Evolutionary conservation across 2,888 invertebrate genomes (phyloP).

Genomic region (Tetranychus piercei): DNA sequence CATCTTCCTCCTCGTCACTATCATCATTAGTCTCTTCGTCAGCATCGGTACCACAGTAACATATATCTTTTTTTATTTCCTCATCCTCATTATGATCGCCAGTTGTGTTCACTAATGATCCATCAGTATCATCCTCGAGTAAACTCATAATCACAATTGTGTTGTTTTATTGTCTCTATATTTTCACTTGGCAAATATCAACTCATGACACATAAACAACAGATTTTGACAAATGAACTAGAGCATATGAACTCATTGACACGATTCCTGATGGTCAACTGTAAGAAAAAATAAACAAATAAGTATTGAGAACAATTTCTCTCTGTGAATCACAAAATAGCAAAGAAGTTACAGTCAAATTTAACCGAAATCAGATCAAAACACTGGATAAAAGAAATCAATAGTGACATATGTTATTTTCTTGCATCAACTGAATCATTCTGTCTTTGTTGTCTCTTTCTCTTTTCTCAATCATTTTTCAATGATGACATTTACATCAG

Average conservation of each 20-base stretch:
- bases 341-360: no score
- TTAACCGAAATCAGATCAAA: no score
- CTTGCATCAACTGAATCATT: not conserved
- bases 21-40: not conserved
- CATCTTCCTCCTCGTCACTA: not conserved
- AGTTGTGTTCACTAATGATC: not conserved
- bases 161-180: not conserved
- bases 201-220: not conserved
- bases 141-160: not conserved
- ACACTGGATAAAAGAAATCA: not conserved
- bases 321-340: no score
- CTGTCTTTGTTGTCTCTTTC: not conserved
- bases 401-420: not conserved
- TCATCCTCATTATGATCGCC: not conserved
- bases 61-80: not conserved
- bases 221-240: not conserved
- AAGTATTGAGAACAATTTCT: no score
- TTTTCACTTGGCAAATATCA: not conserved
- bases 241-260: no score
- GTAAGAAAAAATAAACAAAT: no score
- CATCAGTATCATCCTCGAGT: not conserved
- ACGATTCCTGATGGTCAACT: no score
- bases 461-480: not conserved
- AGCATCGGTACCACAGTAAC: not conserved
- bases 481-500: not conserved